Evolutionary conservation across 2,888 invertebrate species (phyloP).

Genomic region (Ypsolopha scabrella): DNA sequence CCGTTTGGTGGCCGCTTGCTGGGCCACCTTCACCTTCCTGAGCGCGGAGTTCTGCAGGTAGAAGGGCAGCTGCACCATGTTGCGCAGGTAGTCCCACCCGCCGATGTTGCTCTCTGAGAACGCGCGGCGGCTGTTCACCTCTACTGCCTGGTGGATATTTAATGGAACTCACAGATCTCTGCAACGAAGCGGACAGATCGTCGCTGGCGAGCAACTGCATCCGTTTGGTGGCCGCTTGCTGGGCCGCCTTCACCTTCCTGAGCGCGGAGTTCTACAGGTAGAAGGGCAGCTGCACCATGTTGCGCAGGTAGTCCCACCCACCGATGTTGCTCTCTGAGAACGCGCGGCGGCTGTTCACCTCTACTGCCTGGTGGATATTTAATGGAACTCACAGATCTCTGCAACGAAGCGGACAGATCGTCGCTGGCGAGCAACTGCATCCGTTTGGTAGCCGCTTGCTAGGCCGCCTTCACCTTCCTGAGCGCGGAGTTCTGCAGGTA

Average conservation of each 20-base stretch:
- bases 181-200: conserved; percentile 61
- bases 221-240: conserved; percentile 76
- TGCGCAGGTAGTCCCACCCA: conserved; percentile 93
- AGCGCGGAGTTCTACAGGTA: conserved; percentile 97
- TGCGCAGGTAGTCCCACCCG: conserved; percentile 93
- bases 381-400: conserved; percentile 51
- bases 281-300: conserved; percentile 97
- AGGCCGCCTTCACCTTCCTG: conserved; percentile 88
- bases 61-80: conserved; percentile 97
- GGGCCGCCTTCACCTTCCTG: conserved; percentile 88
- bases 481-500: conserved; percentile 97
- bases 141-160: no score
- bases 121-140: conserved; percentile 83
- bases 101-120: conserved; percentile 94
- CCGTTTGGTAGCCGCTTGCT: conserved; percentile 76
- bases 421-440: conserved; percentile 66
- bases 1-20: conserved; percentile 76
- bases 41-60: conserved; percentile 97
- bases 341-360: conserved; percentile 83
- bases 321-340: conserved; percentile 94
- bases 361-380: conserved; percentile 51
- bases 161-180: conserved; percentile 51
- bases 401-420: conserved; percentile 61
- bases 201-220: conserved; percentile 65
- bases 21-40: conserved; percentile 88